Evolutionary conservation across 2,797 vertebrate species (phyloP), one percentile per base, ranked within the genome.

Genomic region (Sebastes itinus): DNA sequence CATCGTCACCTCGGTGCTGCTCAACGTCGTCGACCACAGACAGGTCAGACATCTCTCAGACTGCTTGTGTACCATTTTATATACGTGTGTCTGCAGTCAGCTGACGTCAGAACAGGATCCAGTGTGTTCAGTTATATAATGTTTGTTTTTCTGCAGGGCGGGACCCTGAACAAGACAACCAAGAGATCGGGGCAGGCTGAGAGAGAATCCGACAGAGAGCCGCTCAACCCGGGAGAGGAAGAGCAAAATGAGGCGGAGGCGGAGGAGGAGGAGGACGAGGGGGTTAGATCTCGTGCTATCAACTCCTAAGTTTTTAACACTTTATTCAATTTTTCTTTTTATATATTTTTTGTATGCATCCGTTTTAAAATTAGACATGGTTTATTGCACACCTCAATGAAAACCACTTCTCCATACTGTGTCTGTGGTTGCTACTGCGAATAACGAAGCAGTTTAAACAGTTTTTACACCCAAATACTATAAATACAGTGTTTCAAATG

Each of bases 21-120:
- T 97, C 75, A 98, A 95, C 11, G 3, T 96, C 0, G 93, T 95
- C 5, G 97, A 97, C 89, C 92, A 87, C 74, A 94, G 93, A 92
- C 94, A 96, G 95, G 96, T 96, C 84, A 81, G 85, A 52, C 18
- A 10, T 49, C 74, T 58, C 16, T 18, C 2, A 46, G 2, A 2
- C 20, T 20, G 4, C 1, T 6, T n/a, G 3, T 20, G 8, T 4
- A 11, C 11, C 0, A 2, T 20, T 35, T 33, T 4, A 28, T 61
- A 2, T 20, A 2, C 10, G 7, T 6, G 42, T 14, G 33, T 60
- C 4, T 18, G 20, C 30, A 6, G 4, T 32, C 7, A 28, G 22
- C 14, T 60, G 22, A 33, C 11, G n/a, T 22, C 2, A 33, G n/a
- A 28, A 18, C 28, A 11, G 2, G 6, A 3, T 23, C 12, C 14